These are phyloP conservation scores for Craniophora ligustri DNA, from an alignment of 2,888 invertebrate species.

Conservation along the genomic window DNA sequence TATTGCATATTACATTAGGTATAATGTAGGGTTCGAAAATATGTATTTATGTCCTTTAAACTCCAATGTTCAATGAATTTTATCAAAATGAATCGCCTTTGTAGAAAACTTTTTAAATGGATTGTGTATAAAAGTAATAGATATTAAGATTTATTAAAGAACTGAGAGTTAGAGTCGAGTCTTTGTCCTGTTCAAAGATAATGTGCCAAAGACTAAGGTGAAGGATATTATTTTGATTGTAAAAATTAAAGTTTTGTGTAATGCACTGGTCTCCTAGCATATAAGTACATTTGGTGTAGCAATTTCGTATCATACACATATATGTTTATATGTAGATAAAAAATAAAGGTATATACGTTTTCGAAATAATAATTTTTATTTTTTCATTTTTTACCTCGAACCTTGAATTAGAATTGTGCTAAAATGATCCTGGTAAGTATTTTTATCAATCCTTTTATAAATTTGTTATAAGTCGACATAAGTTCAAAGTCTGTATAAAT, in stretches of 20 bases:
- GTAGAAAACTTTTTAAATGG: constrained; percentile 45
- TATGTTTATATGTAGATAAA: constrained; percentile 87
- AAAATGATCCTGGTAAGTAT: no score
- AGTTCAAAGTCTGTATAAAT: no score
- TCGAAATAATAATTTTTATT: constrained; percentile 54
- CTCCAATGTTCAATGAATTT: neutral
- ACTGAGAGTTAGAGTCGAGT: constrained; percentile 81
- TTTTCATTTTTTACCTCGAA: constrained; percentile 20
- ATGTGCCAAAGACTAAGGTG: constrained; percentile 87
- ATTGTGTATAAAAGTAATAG: constrained; percentile 70
- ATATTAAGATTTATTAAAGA: constrained; percentile 71
- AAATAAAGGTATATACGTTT: constrained; percentile 84
- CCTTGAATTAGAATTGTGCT: no score
- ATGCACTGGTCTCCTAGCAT: constrained; percentile 86
- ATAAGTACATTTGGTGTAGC: constrained; percentile 78
- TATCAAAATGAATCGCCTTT: constrained; percentile 37
- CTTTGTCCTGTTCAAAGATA: constrained; percentile 87
- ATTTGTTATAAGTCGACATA: no score
- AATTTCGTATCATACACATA: constrained; percentile 80
- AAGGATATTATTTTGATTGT: constrained; percentile 71
- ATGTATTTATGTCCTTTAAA: neutral
- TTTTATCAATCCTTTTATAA: no score
- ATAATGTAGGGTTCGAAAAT: no score
- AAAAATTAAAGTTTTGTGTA: constrained; percentile 73
- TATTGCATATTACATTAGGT: no score